phyloP scores from a whole-genome alignment of 2,113 vertebrate genomes.

The Geothlypis trichas region DNA sequence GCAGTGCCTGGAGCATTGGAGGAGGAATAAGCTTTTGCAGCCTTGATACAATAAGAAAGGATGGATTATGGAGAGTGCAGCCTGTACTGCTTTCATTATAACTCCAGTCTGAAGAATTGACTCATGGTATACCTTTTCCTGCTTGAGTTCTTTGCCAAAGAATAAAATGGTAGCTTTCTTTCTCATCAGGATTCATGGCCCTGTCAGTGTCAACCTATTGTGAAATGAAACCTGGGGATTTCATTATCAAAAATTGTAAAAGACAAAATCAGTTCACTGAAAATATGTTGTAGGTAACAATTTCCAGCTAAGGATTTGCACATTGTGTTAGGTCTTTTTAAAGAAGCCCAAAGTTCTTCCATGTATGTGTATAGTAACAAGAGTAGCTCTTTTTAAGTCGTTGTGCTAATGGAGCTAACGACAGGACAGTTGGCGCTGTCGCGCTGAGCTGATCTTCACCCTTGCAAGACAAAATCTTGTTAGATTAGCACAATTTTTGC shows the following conservation, averaged over 20 bases:
- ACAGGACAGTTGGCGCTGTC: constrained; percentile 39
- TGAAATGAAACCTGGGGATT: not conserved
- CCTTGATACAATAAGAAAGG: not conserved
- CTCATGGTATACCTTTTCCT: not conserved
- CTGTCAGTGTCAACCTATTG: not conserved
- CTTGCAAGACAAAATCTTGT: not conserved
- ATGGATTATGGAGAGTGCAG: not conserved
- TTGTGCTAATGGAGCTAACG: not conserved
- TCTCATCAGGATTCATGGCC: not conserved
- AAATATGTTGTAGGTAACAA: not conserved
- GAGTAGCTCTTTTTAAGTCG: not conserved
- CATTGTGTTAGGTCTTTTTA: not conserved
- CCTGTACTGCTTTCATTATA: not conserved
- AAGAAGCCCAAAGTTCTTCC: not conserved
- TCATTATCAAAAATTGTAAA: not conserved
- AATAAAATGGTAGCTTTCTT: not conserved
- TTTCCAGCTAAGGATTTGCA: not conserved
- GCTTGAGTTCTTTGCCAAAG: not conserved
- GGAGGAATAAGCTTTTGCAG: not conserved
- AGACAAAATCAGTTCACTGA: not conserved
- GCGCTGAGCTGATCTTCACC: not conserved
- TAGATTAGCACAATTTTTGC: constrained; percentile 24
- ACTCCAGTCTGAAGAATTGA: not conserved
- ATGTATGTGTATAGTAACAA: not conserved
- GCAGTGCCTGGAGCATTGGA: not conserved